Percentiles rank a stretch among this genome's conserved stretches.
These are phyloP conservation scores for Dione vanillae DNA, from an alignment of 2,888 invertebrate genomes.

Conservation along the genomic window DNA sequence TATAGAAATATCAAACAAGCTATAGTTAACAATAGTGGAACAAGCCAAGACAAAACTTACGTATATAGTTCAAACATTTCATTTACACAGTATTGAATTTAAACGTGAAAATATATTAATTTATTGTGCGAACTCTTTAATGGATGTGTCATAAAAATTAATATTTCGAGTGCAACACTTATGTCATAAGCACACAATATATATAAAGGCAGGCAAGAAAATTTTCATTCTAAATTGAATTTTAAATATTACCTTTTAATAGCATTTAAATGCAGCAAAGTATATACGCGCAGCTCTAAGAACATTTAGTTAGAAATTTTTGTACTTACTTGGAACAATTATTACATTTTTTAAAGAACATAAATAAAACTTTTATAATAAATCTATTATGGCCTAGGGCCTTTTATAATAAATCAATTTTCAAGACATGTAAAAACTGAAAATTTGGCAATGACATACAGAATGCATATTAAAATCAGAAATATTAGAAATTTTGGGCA, in stretches of 20 bases:
- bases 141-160: no score
- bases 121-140: constrained; percentile 11
- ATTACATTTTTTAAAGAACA: no score
- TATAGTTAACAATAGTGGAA: neutral
- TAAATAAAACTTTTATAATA: no score
- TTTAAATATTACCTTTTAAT: no score
- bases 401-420: neutral
- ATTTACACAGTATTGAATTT: neutral
- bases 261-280: neutral
- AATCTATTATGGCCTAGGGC: no score
- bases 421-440: constrained; percentile 3
- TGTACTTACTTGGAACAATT: no score
- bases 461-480: neutral
- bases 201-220: no score
- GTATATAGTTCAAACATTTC: neutral
- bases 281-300: neutral
- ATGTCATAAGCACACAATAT: no score
- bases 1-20: neutral
- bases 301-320: no score
- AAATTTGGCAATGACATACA: constrained; percentile 22
- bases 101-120: neutral
- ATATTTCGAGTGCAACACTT: no score
- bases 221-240: no score
- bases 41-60: neutral
- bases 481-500: neutral